These are phyloP conservation scores for Nomada lathburiana DNA, from an alignment of 2,888 invertebrate genomes.

Conservation along the genomic window DNA sequence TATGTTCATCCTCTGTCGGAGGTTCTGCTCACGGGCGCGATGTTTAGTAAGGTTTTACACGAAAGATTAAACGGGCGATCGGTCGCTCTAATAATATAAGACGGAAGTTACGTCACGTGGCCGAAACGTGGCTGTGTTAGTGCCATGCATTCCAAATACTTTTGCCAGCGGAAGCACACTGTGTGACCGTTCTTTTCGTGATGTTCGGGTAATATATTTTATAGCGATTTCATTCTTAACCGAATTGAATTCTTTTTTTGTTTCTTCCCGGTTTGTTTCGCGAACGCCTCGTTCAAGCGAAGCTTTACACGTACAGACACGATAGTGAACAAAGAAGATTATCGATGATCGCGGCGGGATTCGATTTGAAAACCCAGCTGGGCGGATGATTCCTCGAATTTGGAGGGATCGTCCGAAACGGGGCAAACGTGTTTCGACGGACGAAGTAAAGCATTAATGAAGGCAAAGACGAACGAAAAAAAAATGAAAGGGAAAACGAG, in stretches of 20 bases:
- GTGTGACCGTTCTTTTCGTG: constrained; percentile 58
- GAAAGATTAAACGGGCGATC: constrained; percentile 57
- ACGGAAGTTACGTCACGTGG: constrained; percentile 60
- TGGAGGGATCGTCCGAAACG: background rate
- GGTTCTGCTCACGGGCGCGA: constrained; percentile 19
- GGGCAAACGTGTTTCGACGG: constrained; percentile 51
- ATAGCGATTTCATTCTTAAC: constrained; percentile 51
- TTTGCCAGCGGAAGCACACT: constrained; percentile 63
- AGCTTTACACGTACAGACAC: constrained; percentile 32
- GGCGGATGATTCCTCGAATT: background rate
- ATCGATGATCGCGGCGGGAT: constrained; percentile 27
- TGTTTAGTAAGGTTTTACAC: constrained; percentile 52
- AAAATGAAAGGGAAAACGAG: constrained; percentile 8
- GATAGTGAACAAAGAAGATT: constrained; percentile 24
- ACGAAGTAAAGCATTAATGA: constrained; percentile 12
- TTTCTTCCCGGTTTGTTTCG: constrained; percentile 18
- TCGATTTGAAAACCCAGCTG: constrained; percentile 11
- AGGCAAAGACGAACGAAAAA: background rate
- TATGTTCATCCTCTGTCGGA: constrained; percentile 19
- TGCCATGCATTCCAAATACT: constrained; percentile 75
- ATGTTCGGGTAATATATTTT: constrained; percentile 53
- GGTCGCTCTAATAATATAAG: constrained; percentile 63
- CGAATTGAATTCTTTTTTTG: background rate
- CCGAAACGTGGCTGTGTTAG: constrained; percentile 66
- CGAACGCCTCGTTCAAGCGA: constrained; percentile 53